Conservation (phyloP, 2,113 vertebrate genomes). For the Tragelaphus buxtoni region DNA sequence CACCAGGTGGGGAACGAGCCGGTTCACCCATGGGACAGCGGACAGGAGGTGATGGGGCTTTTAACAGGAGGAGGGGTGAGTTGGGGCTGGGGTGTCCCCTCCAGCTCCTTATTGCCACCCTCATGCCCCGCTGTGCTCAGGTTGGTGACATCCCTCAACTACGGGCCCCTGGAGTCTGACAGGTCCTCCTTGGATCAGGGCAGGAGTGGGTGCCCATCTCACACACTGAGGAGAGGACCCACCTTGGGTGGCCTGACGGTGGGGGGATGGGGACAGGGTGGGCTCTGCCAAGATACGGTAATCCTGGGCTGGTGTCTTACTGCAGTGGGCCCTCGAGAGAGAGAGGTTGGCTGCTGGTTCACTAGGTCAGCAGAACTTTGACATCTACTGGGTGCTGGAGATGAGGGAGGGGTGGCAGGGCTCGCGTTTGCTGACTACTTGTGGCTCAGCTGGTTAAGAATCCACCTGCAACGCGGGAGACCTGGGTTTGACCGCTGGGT, state of each 20-base stretch:
- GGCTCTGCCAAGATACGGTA: neutral
- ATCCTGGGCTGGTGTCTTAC: neutral
- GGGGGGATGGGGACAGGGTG: neutral
- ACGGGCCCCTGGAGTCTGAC: neutral
- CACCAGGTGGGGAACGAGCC: neutral
- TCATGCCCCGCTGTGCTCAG: neutral
- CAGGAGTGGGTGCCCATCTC: neutral
- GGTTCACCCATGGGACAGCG: neutral
- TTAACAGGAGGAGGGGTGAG: neutral
- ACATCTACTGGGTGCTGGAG: neutral
- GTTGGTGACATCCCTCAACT: too few species aligned
- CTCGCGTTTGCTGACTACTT: accelerated
- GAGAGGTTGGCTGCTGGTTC: neutral
- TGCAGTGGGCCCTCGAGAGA: neutral
- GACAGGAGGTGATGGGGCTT: neutral
- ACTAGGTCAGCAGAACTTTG: neutral
- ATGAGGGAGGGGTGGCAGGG: neutral
- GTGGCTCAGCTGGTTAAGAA: neutral
- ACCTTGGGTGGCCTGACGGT: neutral
- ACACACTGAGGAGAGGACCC: neutral
- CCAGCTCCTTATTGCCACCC: neutral
- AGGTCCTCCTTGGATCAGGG: neutral
- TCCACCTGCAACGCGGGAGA: neutral
- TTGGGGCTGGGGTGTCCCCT: neutral
- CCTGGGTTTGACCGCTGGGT: neutral